Percentiles rank a stretch among this genome's conserved stretches.
phyloP scores from a whole-genome alignment of 2,797 vertebrate species.

The Taenioides sp. region DNA sequence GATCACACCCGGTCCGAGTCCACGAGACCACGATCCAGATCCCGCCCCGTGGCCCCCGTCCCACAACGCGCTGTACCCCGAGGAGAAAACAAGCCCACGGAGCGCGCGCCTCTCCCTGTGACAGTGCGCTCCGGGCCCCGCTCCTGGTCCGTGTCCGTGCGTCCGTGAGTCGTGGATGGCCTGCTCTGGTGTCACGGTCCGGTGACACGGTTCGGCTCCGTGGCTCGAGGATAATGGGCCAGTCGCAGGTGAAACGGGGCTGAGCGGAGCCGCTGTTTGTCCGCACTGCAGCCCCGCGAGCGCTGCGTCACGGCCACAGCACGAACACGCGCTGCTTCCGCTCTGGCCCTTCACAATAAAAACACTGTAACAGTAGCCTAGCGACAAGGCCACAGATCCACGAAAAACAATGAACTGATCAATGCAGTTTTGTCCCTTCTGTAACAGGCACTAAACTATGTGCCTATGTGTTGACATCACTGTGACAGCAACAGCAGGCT shows the following conservation, averaged over 20 bases:
- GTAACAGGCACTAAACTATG: too few relatives aligned
- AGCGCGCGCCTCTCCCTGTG: background rate
- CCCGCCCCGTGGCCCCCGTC: background rate
- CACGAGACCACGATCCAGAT: background rate
- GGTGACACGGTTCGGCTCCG: background rate
- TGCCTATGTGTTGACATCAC: too few relatives aligned
- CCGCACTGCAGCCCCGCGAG: slow-evolving; percentile 80
- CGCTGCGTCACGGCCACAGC: slow-evolving; percentile 33
- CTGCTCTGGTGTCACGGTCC: slow-evolving; percentile 5
- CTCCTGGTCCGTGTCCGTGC: background rate
- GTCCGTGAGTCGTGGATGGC: background rate
- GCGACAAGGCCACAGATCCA: background rate
- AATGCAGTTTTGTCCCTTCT: too few relatives aligned
- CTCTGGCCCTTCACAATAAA: slow-evolving; percentile 47
- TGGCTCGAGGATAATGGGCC: background rate
- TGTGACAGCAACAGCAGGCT: too few relatives aligned
- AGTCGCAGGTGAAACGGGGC: slow-evolving; percentile 33
- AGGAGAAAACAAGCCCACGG: too few relatives aligned
- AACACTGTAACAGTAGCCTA: background rate
- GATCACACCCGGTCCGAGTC: slow-evolving; percentile 13
- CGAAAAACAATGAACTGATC: too few relatives aligned
- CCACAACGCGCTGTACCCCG: background rate
- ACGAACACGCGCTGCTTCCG: slow-evolving; percentile 44
- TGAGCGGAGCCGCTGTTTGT: slow-evolving; percentile 62
- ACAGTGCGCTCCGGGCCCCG: background rate